These are phyloP conservation scores for Timema podura DNA, from an alignment of 2,888 invertebrate species.

Conservation along the genomic window DNA sequence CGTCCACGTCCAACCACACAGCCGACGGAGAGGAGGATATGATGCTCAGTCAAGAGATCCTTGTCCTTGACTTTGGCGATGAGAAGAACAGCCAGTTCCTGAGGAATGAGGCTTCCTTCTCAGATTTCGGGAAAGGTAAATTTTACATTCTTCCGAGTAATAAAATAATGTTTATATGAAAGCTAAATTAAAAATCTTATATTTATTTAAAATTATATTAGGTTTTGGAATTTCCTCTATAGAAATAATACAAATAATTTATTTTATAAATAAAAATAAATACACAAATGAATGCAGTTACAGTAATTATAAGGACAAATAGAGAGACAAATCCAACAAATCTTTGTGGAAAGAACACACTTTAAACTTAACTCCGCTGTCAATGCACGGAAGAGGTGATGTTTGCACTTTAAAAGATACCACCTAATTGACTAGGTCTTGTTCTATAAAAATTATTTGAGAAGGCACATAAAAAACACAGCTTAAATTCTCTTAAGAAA, in stretches of 20 bases:
- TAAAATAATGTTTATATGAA: too few species aligned
- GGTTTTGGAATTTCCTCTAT: neutral
- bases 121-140: constrained; percentile 69
- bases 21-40: constrained; percentile 62
- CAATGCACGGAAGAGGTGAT: too few species aligned
- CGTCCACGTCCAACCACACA: constrained; percentile 47
- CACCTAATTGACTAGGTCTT: too few species aligned
- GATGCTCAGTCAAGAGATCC: constrained; percentile 91
- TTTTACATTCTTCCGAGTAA: constrained; percentile 16
- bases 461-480: too few species aligned
- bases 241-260: neutral
- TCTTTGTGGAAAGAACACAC: too few species aligned
- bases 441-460: too few species aligned
- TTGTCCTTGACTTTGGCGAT: constrained; percentile 89
- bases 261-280: neutral
- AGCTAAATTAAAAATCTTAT: neutral
- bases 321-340: too few species aligned
- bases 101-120: constrained; percentile 65
- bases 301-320: too few species aligned
- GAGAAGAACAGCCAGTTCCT: constrained; percentile 80
- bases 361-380: too few species aligned
- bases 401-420: too few species aligned
- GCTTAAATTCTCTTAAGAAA: too few species aligned
- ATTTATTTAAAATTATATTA: neutral
- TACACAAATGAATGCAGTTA: too few species aligned